Evolutionary conservation across 1,140 invertebrate species (phyloP).

Genomic region (Drosophila ironensis): DNA sequence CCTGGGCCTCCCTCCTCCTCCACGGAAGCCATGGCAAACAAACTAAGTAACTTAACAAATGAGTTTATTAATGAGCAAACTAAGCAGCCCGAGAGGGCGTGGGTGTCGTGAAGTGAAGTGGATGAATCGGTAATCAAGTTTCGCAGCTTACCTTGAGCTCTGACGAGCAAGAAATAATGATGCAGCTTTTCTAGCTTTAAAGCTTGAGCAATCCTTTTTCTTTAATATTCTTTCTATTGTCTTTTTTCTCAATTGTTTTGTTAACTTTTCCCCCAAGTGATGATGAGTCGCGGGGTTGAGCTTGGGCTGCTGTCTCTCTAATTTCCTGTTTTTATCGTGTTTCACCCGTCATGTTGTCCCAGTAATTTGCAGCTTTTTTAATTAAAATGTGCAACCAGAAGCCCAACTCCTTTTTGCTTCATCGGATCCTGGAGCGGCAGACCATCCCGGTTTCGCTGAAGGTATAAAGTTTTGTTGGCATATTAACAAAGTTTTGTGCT

Average conservation of each 20-base stretch:
- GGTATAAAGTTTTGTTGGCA: conserved; percentile 55
- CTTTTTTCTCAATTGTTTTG: not conserved
- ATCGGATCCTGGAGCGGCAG: not conserved
- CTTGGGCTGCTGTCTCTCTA: not conserved
- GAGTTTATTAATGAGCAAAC: conserved; percentile 72
- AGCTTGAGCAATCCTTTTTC: not conserved
- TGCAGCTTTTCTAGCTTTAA: too few relatives aligned
- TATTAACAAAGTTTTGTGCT: conserved; percentile 73
- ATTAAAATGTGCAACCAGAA: conserved; percentile 56
- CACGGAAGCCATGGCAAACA: conserved; percentile 29
- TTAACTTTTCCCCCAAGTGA: not conserved
- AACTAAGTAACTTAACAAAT: conserved; percentile 61
- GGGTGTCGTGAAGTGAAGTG: not conserved
- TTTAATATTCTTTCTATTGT: not conserved
- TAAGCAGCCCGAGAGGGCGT: conserved; percentile 23
- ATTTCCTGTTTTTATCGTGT: conserved; percentile 7
- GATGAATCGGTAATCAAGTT: not conserved
- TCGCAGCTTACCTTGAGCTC: too few relatives aligned
- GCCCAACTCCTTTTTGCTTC: conserved; percentile 3
- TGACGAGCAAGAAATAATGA: too few relatives aligned
- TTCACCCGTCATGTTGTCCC: conserved; percentile 1
- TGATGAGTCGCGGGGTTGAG: not conserved
- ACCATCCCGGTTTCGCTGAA: not conserved
- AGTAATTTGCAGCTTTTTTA: conserved; percentile 58
- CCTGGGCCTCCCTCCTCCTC: too few relatives aligned